Base-by-base conservation (phyloP, 1,140 invertebrate genomes). In the Fopius arisanus region DNA sequence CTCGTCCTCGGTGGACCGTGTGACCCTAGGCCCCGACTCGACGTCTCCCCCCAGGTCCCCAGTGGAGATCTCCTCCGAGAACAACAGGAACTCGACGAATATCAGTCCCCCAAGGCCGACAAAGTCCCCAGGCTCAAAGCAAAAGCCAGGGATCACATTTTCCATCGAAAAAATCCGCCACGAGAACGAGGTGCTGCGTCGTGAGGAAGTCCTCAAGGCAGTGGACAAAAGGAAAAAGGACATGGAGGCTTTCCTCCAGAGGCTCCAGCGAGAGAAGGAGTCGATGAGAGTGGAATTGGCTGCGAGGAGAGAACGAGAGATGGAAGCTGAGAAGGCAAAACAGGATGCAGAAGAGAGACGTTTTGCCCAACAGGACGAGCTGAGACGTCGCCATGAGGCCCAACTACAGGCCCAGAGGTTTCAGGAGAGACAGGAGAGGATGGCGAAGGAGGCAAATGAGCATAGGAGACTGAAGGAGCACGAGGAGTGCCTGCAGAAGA, bases 381-480 rank as follows among this genome's bases (percentile, higher is more conserved):
- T 86, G 48, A 76, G 79, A 3, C 84, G 80, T 40, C 85, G 86
- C 67, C 83, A 85, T 26, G 85, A 89, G 67, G 80, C 85, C 65
- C 83, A 88, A 72, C 67, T 88, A 12, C 72, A 87, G 40, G 82
- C 79, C 9, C 84, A 86, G 73, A 82, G 79, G 5, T 70, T 78
- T n/a, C 74, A 86, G 66, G 85, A 87, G 63, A 68, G 82, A 29
- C 82, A 84, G 40, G 78, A 86, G 73, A 80, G 84, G 62, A 21
- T 87, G 4, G 76, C 84, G 54, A 75, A 78, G 3, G 81, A 86
- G 33, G 65, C 80, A 2, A 80, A 81, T 26, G 77, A 86, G 37
- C 80, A 83, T 19, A 77, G 70, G 21, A 80, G 75, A 66, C 65
- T 82, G 12, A 76, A 78, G 62, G 81, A 85, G 67, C 80, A 78